Evolutionary conservation across 2,888 invertebrate species (phyloP).

Genomic region (Eudemis profundana): DNA sequence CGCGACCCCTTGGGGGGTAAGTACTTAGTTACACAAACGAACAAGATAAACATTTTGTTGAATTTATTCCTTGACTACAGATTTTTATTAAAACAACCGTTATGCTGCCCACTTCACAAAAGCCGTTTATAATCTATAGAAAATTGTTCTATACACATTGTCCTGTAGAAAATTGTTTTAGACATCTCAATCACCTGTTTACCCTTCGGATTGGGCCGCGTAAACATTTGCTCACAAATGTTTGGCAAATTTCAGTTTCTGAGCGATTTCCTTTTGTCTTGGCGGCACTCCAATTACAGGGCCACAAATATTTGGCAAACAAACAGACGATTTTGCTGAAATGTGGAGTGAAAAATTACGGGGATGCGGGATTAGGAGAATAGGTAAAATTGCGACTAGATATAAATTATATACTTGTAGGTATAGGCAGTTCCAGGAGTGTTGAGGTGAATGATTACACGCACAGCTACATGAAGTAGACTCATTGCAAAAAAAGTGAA

Average conservation of each 20-base stretch:
- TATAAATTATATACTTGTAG: too few species aligned
- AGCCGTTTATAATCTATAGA: not conserved
- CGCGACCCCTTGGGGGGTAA: too few species aligned
- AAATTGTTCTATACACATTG: not conserved
- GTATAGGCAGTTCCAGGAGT: too few species aligned
- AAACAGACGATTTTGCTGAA: constrained; percentile 28
- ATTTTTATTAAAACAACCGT: too few species aligned
- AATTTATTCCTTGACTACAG: too few species aligned
- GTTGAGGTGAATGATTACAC: too few species aligned
- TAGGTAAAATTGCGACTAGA: constrained; percentile 37
- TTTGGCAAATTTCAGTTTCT: constrained; percentile 54
- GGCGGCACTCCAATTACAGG: constrained; percentile 55
- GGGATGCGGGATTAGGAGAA: constrained; percentile 62
- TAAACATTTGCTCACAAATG: constrained; percentile 55
- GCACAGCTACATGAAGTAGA: too few species aligned
- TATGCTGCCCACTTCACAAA: too few species aligned
- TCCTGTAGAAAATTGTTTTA: constrained; percentile 10
- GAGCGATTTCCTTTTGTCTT: constrained; percentile 56
- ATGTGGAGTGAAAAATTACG: constrained; percentile 43
- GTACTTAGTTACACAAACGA: too few species aligned
- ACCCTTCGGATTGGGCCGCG: constrained; percentile 48
- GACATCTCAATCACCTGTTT: constrained; percentile 42
- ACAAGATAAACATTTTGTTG: too few species aligned
- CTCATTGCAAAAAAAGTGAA: too few species aligned
- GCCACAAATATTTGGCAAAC: constrained; percentile 57